A percentile compares a stretch with the other conserved stretches of the same genome.
phyloP scores from a whole-genome alignment of 2,888 invertebrate species.

The Xylota sylvarum region DNA sequence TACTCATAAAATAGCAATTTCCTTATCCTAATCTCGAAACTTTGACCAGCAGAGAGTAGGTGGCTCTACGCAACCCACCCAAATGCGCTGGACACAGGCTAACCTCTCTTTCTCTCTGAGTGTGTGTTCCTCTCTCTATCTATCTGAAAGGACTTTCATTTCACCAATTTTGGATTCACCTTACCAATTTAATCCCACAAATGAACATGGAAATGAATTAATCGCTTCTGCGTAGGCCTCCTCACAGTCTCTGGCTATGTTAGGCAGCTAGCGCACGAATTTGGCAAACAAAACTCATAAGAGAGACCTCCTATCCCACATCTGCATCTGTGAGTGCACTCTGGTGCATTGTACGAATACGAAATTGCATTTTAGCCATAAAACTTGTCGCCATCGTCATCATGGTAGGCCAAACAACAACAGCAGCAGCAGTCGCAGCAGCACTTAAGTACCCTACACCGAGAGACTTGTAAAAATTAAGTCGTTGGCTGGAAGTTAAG shows the following conservation, averaged over 20 bases:
- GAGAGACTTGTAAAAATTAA: constrained; percentile 52
- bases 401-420: constrained; percentile 11
- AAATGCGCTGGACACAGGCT: constrained; percentile 26
- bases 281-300: constrained; percentile 56
- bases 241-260: constrained; percentile 49
- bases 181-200: constrained; percentile 70
- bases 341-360: constrained; percentile 46
- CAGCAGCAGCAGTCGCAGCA: constrained; percentile 3
- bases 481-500: constrained; percentile 44
- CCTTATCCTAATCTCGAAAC: constrained; percentile 54
- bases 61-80: constrained; percentile 51
- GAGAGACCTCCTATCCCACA: constrained; percentile 47
- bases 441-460: not conserved
- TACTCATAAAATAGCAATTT: constrained; percentile 66
- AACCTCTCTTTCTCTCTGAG: constrained; percentile 6
- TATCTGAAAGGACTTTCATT: constrained; percentile 69
- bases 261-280: constrained; percentile 60
- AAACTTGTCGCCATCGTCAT: constrained; percentile 45
- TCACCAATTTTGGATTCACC: constrained; percentile 65
- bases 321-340: constrained; percentile 39
- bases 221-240: constrained; percentile 67
- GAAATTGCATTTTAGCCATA: constrained; percentile 67
- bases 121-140: too few species aligned
- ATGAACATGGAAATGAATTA: constrained; percentile 73
- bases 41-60: constrained; percentile 16